Percentiles rank a stretch among this genome's conserved stretches.
Conservation (phyloP, 2,888 invertebrate genomes). For the Acanthosepion pharaonis region DNA sequence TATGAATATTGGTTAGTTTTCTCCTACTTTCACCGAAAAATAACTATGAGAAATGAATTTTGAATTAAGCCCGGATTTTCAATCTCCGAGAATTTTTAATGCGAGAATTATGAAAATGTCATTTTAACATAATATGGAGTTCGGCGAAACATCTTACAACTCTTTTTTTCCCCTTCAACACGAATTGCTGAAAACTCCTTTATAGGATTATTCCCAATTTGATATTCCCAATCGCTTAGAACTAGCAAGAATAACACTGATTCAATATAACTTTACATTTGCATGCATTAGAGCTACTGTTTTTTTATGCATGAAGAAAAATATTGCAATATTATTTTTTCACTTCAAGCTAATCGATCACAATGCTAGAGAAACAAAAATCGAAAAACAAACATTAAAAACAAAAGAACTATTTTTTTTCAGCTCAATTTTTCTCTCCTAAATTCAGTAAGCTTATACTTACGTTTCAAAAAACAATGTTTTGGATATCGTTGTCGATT, state of each 20-base stretch:
- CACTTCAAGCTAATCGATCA: too few species aligned
- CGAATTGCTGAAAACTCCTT: background rate
- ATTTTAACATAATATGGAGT: background rate
- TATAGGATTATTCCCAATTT: background rate
- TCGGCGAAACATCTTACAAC: background rate
- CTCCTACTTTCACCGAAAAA: background rate
- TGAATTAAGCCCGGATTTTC: background rate
- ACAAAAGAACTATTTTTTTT: too few species aligned
- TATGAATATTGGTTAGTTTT: background rate
- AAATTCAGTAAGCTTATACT: too few species aligned
- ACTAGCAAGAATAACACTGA: background rate
- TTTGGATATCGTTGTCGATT: too few species aligned
- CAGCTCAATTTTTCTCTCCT: too few species aligned
- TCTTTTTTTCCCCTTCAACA: background rate
- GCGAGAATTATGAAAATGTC: background rate
- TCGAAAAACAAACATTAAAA: too few species aligned
- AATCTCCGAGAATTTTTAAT: background rate
- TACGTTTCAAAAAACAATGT: too few species aligned
- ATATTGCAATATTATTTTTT: too few species aligned
- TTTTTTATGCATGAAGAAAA: background rate
- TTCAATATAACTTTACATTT: background rate
- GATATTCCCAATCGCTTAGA: background rate
- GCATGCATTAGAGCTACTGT: background rate
- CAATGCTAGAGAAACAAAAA: too few species aligned
- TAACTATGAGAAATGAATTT: background rate